Evolutionary conservation across 1,140 invertebrate species (phyloP).

Genomic region (Achatina immaculata): DNA sequence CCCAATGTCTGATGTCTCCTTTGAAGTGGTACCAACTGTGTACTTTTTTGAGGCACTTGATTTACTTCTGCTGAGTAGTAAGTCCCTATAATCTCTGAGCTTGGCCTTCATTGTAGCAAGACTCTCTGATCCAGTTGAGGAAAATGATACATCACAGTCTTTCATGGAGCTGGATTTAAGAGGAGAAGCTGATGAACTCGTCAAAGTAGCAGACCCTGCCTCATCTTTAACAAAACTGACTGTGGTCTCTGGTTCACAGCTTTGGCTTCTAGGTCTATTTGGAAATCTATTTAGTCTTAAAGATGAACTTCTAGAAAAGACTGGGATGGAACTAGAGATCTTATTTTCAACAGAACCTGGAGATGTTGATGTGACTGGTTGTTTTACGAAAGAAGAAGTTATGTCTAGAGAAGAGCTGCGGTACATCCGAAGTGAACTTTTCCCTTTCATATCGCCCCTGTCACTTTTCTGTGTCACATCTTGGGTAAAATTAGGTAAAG

Average conservation of each 20-base stretch:
- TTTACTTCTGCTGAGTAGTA: slow-evolving; percentile 53
- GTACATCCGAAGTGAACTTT: slow-evolving; percentile 52
- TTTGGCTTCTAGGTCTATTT: background rate
- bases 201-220: background rate
- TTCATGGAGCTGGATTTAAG: background rate
- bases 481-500: slow-evolving; percentile 52
- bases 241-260: background rate
- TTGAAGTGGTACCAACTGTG: background rate
- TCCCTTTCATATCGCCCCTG: slow-evolving; percentile 45
- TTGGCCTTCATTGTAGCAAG: slow-evolving; percentile 65
- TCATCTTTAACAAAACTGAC: background rate
- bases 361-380: background rate
- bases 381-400: background rate
- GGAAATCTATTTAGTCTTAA: background rate
- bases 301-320: slow-evolving; percentile 23
- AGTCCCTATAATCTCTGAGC: slow-evolving; percentile 63
- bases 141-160: slow-evolving; percentile 17
- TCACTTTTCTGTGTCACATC: background rate
- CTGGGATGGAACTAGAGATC: slow-evolving; percentile 8
- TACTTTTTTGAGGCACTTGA: slow-evolving; percentile 32
- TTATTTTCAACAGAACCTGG: background rate
- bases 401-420: slow-evolving; percentile 53
- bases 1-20: slow-evolving; percentile 48
- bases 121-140: slow-evolving; percentile 47
- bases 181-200: background rate